Conservation (phyloP, 2,888 invertebrate species). For the Apotomis betuletana region DNA sequence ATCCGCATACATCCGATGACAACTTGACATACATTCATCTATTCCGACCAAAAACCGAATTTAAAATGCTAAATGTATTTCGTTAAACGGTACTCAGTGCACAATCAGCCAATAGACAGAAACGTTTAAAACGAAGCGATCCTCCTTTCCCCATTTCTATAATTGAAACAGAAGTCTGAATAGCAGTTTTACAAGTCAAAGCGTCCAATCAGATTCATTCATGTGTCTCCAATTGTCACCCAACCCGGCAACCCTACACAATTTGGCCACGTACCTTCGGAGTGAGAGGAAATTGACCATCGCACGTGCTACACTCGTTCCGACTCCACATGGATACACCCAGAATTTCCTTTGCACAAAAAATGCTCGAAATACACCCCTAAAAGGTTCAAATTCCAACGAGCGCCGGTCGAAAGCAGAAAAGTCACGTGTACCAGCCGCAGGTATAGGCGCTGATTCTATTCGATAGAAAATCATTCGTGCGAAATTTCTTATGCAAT, state of each 20-base stretch:
- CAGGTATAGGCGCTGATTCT: conserved; percentile 40
- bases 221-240: conserved; percentile 47
- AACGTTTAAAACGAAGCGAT: conserved; percentile 26
- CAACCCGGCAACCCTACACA: conserved; percentile 47
- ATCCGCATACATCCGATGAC: conserved; percentile 42
- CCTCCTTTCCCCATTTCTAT: conserved; percentile 30
- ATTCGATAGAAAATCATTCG: conserved; percentile 65
- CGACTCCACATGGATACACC: conserved; percentile 35
- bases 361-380: not conserved
- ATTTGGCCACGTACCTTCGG: conserved; percentile 51
- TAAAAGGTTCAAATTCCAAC: conserved; percentile 22
- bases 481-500: conserved; percentile 67
- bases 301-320: conserved; percentile 56
- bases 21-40: conserved; percentile 7
- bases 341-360: conserved; percentile 5
- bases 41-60: not conserved
- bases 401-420: not conserved
- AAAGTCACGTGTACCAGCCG: conserved; percentile 39
- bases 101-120: conserved; percentile 27
- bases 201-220: conserved; percentile 48
- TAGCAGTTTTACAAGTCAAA: conserved; percentile 45
- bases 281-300: conserved; percentile 62
- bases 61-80: not conserved
- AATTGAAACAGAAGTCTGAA: conserved; percentile 41
- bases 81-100: conserved; percentile 19